Base-by-base conservation (phyloP, 2,888 invertebrate species). In the Drosophila nigricruria region DNA sequence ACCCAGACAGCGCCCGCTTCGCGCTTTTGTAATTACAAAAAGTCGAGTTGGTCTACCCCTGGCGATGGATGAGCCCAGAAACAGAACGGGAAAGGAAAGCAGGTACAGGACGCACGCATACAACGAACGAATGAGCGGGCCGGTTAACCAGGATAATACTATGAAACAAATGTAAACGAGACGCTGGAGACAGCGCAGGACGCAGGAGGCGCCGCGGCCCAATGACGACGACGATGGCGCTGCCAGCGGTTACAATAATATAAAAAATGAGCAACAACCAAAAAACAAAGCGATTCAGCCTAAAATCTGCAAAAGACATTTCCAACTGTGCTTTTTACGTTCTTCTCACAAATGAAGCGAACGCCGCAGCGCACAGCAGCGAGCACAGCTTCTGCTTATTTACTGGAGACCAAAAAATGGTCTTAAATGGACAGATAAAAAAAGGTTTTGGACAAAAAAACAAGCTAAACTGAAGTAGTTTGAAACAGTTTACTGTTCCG, bases 141-240 rank as follows among this genome's bases (percentile, higher is more conserved):
- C 83, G 85, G 85, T 86, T 86, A 86, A 86, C 90, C 85, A 74
- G 84, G 85, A 86, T 86, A 90, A 88, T 86, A 80, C 84, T 75
- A 88, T 81, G 87, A 87, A 84, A 71, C 85, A 86, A 90, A 90
- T 86, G 89, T 82, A 88, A 85, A 77, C 77, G 84, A 20, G 30
- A 73, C 65, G 73, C 67, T 56, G 66, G 70, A 50, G 59, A 68
- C 38, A 68, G 54, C 49, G 56, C 40, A 23, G 45, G 40, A 49
- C 52, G 20, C 34, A 58, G 57, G 20, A 36, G 34, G 53, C 52
- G 32, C 34, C 60, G 57, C 42, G 57, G 60, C 45, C 40, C 58
- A 70, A 58, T 42, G 79, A 36, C 23, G 74, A 61, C 42, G 79
- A 10, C 52, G 36, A 25, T 34, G 36, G 61, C 27, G 58, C 63